Evolutionary conservation across 1,140 invertebrate species (phyloP), one percentile per base, ranked within the genome.

Genomic region (Pseudomyrmex pallidus): DNA sequence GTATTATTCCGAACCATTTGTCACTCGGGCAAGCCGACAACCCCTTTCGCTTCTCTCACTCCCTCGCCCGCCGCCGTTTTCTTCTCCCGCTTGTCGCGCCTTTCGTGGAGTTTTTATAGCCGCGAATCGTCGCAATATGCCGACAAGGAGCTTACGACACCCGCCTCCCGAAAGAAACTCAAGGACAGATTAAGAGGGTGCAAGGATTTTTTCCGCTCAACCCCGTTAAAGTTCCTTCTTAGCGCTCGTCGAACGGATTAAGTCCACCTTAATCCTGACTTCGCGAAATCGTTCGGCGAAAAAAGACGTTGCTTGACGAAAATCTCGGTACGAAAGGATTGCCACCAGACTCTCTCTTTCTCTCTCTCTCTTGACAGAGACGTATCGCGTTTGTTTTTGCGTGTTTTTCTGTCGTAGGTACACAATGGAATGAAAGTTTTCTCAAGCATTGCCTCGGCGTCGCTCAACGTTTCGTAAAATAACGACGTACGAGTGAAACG

Each of bases 1-100:
- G 92, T 93, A 94, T 94, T 94, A 94, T 94, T 94, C 93, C 94
- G 85, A 94, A 90, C 94, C 93, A 94, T 94, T 94, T 94, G 93
- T 94, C 94, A 94, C 92, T 92, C 85, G 90, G 88, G 87, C 90
- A 90, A 90, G 77, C 85, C 84, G 87, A 90, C 89, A 92, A 93
- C 93, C 93, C 93, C 93, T 94, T 94, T 93, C 91, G 86, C 88
- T 90, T 91, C 90, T 90, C 57, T 91, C 90, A 82, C 86, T 85
- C 83, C 85, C 85, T 74, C 78, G 64, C 73, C 63, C 52, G 76
- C 48, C 67, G 10, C 12, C 35, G 52, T 52, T 56, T 84, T 76
- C 54, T 70, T 82, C 57, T 54, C 80, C 67, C 74, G 15, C 85
- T 74, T 74, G 74, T 48, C 74, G 66, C 46, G 59, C 48, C 44